Conservation (phyloP, 2,797 vertebrate genomes). For the Halcyon leucocephala region DNA sequence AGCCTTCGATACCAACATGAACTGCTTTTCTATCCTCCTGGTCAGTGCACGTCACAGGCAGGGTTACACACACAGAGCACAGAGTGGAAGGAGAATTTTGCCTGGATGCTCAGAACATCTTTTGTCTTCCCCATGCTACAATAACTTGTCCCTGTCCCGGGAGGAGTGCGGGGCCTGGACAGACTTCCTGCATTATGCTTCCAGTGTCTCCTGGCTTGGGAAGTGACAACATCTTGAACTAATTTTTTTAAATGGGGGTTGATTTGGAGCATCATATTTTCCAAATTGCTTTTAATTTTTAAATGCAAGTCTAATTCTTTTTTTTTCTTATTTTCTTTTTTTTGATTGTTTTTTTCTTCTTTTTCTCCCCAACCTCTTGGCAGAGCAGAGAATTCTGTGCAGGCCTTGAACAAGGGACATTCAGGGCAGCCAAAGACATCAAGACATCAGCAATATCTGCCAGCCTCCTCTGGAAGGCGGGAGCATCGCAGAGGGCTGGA, state of each 20-base stretch:
- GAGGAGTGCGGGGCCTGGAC: background rate
- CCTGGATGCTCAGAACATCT: constrained; percentile 18
- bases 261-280: constrained; percentile 60
- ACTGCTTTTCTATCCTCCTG: background rate
- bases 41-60: background rate
- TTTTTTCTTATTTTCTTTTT: background rate
- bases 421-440: constrained; percentile 46
- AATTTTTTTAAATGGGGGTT: constrained; percentile 52
- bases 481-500: background rate
- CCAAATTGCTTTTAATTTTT: background rate
- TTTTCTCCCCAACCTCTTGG: background rate
- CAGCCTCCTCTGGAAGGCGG: constrained; percentile 33
- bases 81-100: constrained; percentile 16
- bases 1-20: background rate
- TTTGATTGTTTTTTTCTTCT: accelerated
- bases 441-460: constrained; percentile 42
- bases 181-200: constrained; percentile 39
- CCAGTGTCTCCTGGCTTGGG: constrained; percentile 35
- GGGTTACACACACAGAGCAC: background rate
- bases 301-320: background rate
- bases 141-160: background rate
- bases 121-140: constrained; percentile 12
- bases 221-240: constrained; percentile 71
- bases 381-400: background rate
- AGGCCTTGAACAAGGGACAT: background rate